These are phyloP conservation scores for Chionomys nivalis DNA, from an alignment of 2,113 vertebrate species.

Conservation along the genomic window DNA sequence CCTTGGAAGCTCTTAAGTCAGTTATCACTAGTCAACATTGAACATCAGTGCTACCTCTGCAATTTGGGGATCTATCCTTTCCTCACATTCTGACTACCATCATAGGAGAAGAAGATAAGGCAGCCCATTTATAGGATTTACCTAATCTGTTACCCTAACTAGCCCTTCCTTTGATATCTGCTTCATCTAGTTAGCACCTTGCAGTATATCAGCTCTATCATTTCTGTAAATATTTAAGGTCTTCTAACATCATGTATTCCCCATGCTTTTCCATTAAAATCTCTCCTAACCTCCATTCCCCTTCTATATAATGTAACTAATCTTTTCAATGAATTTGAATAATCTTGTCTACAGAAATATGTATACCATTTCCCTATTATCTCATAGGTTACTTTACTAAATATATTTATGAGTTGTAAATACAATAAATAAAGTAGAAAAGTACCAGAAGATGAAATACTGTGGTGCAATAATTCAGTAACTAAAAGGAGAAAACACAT, in stretches of 20 bases:
- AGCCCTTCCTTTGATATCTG: neutral
- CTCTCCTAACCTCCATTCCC: neutral
- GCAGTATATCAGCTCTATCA: neutral
- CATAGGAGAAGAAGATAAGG: neutral
- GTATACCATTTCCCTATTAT: neutral
- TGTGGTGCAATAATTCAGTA: neutral
- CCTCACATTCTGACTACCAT: neutral
- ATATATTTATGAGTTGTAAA: neutral
- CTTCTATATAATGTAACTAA: neutral
- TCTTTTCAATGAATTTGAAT: neutral
- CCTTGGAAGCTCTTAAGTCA: neutral
- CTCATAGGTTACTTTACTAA: neutral
- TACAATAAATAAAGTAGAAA: slow-evolving; percentile 9
- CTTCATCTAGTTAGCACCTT: neutral
- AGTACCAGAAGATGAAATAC: neutral
- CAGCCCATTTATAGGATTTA: neutral
- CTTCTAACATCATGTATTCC: neutral
- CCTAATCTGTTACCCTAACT: neutral
- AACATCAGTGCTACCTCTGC: rapidly evolving
- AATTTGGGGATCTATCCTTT: no score
- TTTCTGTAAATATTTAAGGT: neutral
- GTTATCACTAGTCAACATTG: neutral
- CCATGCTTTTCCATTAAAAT: neutral
- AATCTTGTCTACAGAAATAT: neutral
- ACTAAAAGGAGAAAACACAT: neutral